Conservation (phyloP, 2,888 invertebrate species). For the Ophion obscuratus region DNA sequence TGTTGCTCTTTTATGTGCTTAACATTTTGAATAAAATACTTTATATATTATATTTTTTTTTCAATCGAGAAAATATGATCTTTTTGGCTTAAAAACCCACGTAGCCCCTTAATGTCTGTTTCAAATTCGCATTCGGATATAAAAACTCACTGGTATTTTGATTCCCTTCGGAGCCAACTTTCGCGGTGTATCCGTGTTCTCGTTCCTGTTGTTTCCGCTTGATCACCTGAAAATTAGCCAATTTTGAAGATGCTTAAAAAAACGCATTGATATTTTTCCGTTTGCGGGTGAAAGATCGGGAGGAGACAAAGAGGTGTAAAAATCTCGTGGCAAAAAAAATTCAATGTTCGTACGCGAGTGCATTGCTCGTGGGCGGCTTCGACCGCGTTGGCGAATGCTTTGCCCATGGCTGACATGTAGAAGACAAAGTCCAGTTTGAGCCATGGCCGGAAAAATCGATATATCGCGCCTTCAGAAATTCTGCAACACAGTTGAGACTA, state of each 20-base stretch:
- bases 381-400: constrained; percentile 63
- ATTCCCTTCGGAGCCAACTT: constrained; percentile 12
- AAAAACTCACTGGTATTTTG: constrained; percentile 50
- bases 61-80: too few species aligned
- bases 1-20: too few species aligned
- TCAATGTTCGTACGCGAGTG: constrained; percentile 23
- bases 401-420: constrained; percentile 68
- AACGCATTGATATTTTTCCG: too few species aligned
- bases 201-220: constrained; percentile 69
- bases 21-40: too few species aligned
- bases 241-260: neutral
- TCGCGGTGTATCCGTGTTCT: neutral
- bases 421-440: constrained; percentile 70
- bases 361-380: constrained; percentile 66
- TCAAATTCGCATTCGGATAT: neutral
- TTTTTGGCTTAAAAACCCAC: too few species aligned
- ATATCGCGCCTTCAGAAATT: constrained; percentile 25
- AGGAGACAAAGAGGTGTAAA: neutral
- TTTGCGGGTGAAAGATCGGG: too few species aligned
- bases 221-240: constrained; percentile 68
- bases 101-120: neutral
- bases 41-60: too few species aligned
- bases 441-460: constrained; percentile 72
- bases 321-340: neutral
- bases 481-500: constrained; percentile 21